Evolutionary conservation across 1,140 invertebrate genomes (phyloP).

Genomic region (Cataglyphis hispanica): DNA sequence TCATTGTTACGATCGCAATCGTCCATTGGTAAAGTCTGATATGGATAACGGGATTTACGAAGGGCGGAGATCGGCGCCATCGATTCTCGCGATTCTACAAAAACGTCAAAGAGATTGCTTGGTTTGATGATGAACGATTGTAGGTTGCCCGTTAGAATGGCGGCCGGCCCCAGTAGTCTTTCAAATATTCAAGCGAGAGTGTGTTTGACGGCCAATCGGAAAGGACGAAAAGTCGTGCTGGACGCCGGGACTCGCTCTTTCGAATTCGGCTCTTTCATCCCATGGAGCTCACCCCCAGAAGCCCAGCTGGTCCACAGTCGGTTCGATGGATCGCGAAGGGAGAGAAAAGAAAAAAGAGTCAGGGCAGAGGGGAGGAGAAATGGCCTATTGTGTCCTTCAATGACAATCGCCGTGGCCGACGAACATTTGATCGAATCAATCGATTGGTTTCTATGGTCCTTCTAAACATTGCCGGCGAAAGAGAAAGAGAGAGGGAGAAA

Average conservation of each 20-base stretch:
- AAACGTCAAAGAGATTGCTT: slow-evolving; percentile 58
- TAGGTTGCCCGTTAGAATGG: slow-evolving; percentile 30
- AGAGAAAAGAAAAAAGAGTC: slow-evolving; percentile 55
- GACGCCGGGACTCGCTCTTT: slow-evolving; percentile 55
- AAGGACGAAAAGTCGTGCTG: slow-evolving; percentile 65
- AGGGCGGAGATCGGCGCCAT: slow-evolving; percentile 51
- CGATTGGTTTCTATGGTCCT: slow-evolving; percentile 81
- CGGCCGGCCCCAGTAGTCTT: slow-evolving; percentile 39
- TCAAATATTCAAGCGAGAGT: slow-evolving; percentile 76
- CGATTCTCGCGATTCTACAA: slow-evolving; percentile 54
- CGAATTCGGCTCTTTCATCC: slow-evolving; percentile 53
- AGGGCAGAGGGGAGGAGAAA: slow-evolving; percentile 56
- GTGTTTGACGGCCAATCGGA: slow-evolving; percentile 73
- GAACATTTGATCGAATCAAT: slow-evolving; percentile 84
- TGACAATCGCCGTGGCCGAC: slow-evolving; percentile 82
- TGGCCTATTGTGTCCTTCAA: slow-evolving; percentile 81
- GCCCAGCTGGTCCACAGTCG: slow-evolving; percentile 29
- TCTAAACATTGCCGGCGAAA: slow-evolving; percentile 71
- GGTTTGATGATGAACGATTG: slow-evolving; percentile 67
- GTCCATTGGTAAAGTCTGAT: neutral
- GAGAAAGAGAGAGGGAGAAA: neutral
- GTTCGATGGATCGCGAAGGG: slow-evolving; percentile 35
- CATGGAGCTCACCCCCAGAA: slow-evolving; percentile 17
- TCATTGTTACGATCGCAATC: slow-evolving; percentile 14
- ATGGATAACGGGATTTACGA: slow-evolving; percentile 27